These are phyloP conservation scores for Tinea trinotella DNA, from an alignment of 2,888 invertebrate species.

Conservation along the genomic window DNA sequence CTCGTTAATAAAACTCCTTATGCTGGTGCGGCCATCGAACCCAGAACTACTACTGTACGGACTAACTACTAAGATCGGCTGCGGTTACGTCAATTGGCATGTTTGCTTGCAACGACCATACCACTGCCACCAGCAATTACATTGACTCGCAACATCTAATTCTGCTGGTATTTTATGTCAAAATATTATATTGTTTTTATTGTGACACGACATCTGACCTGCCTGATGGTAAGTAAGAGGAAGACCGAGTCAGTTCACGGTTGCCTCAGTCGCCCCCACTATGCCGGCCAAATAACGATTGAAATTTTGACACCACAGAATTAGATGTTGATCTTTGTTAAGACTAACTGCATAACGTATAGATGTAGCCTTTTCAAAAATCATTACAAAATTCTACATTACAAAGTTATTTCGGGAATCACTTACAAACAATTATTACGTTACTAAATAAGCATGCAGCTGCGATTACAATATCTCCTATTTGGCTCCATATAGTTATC, in stretches of 20 bases:
- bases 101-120: not conserved
- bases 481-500: not conserved
- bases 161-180: not conserved
- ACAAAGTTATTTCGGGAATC: not conserved
- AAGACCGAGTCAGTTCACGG: too few relatives aligned
- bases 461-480: constrained; percentile 6
- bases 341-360: not conserved
- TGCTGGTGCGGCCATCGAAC: constrained; percentile 6
- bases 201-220: too few relatives aligned
- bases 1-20: not conserved
- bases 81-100: not conserved
- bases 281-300: not conserved
- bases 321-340: not conserved
- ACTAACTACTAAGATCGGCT: constrained; percentile 8
- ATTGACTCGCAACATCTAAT: constrained; percentile 2
- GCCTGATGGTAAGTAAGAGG: too few relatives aligned
- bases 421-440: not conserved
- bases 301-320: not conserved
- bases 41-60: constrained; percentile 10
- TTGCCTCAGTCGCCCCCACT: too few relatives aligned
- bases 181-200: too few relatives aligned
- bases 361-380: constrained; percentile 3
- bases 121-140: not conserved
- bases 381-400: not conserved
- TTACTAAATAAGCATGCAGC: constrained; percentile 16